Evolutionary conservation across 2,797 vertebrate species (phyloP), one percentile per base, ranked within the genome.

Genomic region (Lerista edwardsae): DNA sequence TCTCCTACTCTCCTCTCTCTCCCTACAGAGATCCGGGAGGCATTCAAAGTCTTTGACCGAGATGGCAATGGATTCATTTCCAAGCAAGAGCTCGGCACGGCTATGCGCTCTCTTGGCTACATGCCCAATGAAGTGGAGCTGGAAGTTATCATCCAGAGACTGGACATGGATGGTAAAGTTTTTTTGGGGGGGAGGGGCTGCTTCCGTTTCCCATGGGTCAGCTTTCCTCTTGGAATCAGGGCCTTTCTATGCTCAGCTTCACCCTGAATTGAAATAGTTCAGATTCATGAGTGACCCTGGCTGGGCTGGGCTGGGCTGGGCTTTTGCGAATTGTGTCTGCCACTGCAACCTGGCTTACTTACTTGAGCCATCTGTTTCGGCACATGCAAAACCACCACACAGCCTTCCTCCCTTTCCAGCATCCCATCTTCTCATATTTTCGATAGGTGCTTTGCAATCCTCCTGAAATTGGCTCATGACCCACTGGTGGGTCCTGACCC

Each of bases 71-170:
- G 98, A 23, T 99, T 98, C 97, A 99, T 99, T 95, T 99, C 98
- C 74, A 99, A 99, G 96, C 98, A 99, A 95, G 98, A 99, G 94
- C 96, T 99, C 93, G 98, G 98, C 77, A 98, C 97, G 3, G 98
- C 98, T 93, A 99, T 99, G 98, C 97, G 98, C 61, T 99, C 98
- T 7, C 95, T 99, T 91, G 98, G 98, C 64, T 99, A 99, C 96
- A 99, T 99, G 98, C 98, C 98, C 91, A 99, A 99, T 1, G 98
- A 99, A 94, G 98, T 99, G 93, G 98, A 99, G 95, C 95, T 99
- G 84, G 98, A 99, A 82, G 97, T 99, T 89, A 99, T 99, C 95
- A 99, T 99, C 93, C 98, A 99, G 94, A 96, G 98, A 91, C 97
- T 99, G 84, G 98, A 99, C 96, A 99, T 98, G 98, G 98, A 99